Conservation (phyloP, 1,140 invertebrate species). For the Drosophila lacertosa region DNA sequence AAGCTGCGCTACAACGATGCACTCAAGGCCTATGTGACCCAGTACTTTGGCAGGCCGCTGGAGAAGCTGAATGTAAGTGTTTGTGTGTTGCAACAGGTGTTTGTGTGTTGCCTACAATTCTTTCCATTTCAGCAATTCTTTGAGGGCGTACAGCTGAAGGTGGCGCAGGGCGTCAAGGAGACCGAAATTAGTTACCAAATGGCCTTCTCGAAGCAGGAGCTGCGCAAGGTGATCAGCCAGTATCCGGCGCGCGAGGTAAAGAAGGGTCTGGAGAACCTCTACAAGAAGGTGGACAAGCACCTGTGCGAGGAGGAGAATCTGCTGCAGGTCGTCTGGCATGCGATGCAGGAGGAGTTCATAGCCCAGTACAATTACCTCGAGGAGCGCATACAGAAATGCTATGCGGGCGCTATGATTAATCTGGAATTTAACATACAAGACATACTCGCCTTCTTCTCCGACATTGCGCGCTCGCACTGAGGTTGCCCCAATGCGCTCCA, state of each 20-base stretch:
- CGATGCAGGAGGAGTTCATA: constrained; percentile 99
- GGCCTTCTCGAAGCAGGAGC: constrained; percentile 98
- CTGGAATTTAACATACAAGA: constrained; percentile 98
- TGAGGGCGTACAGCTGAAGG: constrained; percentile 95
- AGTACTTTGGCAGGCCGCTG: constrained; percentile 97
- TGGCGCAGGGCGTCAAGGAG: constrained; percentile 96
- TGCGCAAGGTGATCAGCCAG: constrained; percentile 97
- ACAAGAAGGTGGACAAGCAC: constrained; percentile 99
- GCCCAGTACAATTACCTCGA: constrained; percentile 98
- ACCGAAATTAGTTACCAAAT: constrained; percentile 99
- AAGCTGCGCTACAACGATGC: constrained; percentile 96
- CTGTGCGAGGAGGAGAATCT: constrained; percentile 97
- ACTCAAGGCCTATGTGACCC: constrained; percentile 94
- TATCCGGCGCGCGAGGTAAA: constrained; percentile 98
- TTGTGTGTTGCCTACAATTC: not conserved
- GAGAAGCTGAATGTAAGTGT: constrained; percentile 95
- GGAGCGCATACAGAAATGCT: constrained; percentile 97
- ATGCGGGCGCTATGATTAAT: constrained; percentile 97
- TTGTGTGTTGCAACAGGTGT: not conserved
- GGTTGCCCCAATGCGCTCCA: not conserved
- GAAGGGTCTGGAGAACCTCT: constrained; percentile 96
- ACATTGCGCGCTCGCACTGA: constrained; percentile 97
- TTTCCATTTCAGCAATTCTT: constrained; percentile 91
- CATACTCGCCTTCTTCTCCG: constrained; percentile 98
- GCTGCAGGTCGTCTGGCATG: constrained; percentile 98